Conservation (phyloP, 1,140 invertebrate genomes). For the Nymphalis io region DNA sequence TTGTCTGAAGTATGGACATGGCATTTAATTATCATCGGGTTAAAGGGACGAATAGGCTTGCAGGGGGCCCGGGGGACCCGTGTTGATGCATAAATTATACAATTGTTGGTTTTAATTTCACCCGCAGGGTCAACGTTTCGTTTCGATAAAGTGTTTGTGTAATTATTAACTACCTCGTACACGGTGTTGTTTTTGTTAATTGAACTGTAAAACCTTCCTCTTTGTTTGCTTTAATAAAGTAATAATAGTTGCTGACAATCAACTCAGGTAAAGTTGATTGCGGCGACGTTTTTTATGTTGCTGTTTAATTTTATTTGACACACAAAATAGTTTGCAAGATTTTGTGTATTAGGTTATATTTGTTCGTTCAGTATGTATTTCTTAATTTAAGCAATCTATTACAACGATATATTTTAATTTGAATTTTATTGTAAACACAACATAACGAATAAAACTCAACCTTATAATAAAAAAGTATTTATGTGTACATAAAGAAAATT, state of each 20-base stretch:
- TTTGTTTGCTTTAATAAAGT: conserved; percentile 19
- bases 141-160: conserved; percentile 29
- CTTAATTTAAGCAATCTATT: too few species aligned
- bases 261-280: neutral
- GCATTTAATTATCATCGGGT: conserved; percentile 37
- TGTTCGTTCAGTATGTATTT: too few species aligned
- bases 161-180: conserved; percentile 24
- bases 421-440: too few species aligned
- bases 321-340: too few species aligned
- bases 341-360: too few species aligned
- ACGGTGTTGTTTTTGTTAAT: conserved; percentile 21
- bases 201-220: conserved; percentile 19
- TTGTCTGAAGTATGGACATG: conserved; percentile 28
- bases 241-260: neutral
- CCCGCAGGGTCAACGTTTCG: conserved; percentile 32
- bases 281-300: neutral
- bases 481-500: too few species aligned
- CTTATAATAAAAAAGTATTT: too few species aligned
- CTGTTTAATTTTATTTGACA: neutral
- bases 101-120: conserved; percentile 51
- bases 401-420: too few species aligned
- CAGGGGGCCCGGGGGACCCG: neutral
- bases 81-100: conserved; percentile 58
- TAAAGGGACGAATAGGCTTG: conserved; percentile 10
- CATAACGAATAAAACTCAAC: too few species aligned